Evolutionary conservation across 2,888 invertebrate genomes (phyloP), one percentile per base, ranked within the genome.

Genomic region (Cheilosia soror): DNA sequence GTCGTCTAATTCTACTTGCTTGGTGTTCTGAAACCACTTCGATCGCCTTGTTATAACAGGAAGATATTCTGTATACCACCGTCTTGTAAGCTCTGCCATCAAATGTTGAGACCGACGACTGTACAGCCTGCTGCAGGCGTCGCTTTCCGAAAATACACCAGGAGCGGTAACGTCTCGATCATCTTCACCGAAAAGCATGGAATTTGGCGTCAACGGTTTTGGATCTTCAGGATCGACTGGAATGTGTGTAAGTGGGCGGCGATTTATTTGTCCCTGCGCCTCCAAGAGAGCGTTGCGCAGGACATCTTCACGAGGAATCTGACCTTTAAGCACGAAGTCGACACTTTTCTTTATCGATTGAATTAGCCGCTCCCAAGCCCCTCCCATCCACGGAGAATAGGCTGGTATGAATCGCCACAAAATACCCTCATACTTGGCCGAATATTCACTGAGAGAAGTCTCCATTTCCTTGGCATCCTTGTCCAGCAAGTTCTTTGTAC

Each of bases 171-270:
- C 40, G n/a, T 66, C 66, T 5, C 37, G 3, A 2, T 63, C 31
- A 9, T 29, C 62, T 2, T 62, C 44, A 4, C 62, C 62, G 15
- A 62, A 47, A 1, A 65, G 49, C 65, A 65, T 65, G 2, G 13
- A 33, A 13, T 65, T 65, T 5, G 65, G 25, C 5, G 33, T 49
- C 11, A 63, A 20, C 0, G 47, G 63, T 4, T 49, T 49, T 20
- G 20, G 25, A 20, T 49, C 25, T n/a, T n/a, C n/a, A n/a, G n/a
- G n/a, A n/a, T n/a, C n/a, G n/a, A n/a, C n/a, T n/a, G n/a, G n/a
- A n/a, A n/a, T n/a, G n/a, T n/a, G n/a, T n/a, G n/a, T n/a, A n/a
- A n/a, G n/a, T n/a, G n/a, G n/a, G n/a, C n/a, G n/a, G n/a, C n/a
- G n/a, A n/a, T n/a, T n/a, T n/a, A n/a, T n/a, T n/a, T n/a, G n/a